Percentiles rank a stretch among this genome's conserved stretches.
Conservation (phyloP, 1,140 invertebrate species). For the Trachymyrmex cornetzi region DNA sequence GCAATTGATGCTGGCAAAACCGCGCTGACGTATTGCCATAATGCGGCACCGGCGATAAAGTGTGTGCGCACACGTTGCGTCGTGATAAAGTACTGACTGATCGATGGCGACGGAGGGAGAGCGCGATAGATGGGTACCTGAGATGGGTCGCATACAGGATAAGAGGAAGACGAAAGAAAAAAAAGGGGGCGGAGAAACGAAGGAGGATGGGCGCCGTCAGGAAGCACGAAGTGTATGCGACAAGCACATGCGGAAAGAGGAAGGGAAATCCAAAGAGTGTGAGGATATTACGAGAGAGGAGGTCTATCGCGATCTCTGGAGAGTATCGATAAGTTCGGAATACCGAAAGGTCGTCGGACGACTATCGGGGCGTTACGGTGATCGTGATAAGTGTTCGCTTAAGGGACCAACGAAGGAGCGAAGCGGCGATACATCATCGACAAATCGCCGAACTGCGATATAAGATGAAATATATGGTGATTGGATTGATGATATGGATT, state of each 20-base stretch:
- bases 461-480: neutral
- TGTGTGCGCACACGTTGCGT: slow-evolving; percentile 59
- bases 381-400: slow-evolving; percentile 44
- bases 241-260: neutral
- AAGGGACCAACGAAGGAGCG: neutral
- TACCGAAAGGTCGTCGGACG: slow-evolving; percentile 3
- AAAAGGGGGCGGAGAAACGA: neutral
- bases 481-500: neutral
- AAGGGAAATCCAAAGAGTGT: neutral
- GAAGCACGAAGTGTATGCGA: neutral
- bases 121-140: neutral
- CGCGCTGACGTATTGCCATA: slow-evolving; percentile 81
- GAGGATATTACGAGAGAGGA: slow-evolving; percentile 31
- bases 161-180: slow-evolving; percentile 35
- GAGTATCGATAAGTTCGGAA: slow-evolving; percentile 37
- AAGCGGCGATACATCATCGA: slow-evolving; percentile 28
- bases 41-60: slow-evolving; percentile 77
- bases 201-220: neutral
- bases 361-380: slow-evolving; percentile 25
- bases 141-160: slow-evolving; percentile 31
- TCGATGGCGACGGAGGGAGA: slow-evolving; percentile 74
- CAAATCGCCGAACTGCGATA: slow-evolving; percentile 14
- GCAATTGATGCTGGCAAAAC: slow-evolving; percentile 83
- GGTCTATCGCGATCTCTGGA: slow-evolving; percentile 41
- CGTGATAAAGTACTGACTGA: slow-evolving; percentile 77